These are phyloP conservation scores for Drosophila macrothrix DNA, from an alignment of 2,888 invertebrate genomes.

Conservation along the genomic window DNA sequence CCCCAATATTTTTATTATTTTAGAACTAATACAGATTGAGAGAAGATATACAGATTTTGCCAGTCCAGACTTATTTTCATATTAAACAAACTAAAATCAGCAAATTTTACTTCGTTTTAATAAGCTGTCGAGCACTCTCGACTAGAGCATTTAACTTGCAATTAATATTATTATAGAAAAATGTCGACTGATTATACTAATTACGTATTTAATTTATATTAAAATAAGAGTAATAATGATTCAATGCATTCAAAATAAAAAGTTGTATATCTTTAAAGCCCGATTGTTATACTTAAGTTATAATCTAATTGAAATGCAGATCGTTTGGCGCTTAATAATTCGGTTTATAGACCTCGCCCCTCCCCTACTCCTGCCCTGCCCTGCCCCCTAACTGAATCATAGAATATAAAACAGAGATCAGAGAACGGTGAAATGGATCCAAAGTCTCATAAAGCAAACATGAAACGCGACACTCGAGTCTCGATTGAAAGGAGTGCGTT, in stretches of 20 bases:
- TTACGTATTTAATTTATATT: background rate
- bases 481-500: slow-evolving; percentile 75
- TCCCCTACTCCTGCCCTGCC: background rate
- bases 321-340: background rate
- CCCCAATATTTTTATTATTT: background rate
- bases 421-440: background rate
- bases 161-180: background rate
- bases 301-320: background rate
- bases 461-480: slow-evolving; percentile 58
- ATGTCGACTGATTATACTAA: background rate
- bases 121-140: background rate
- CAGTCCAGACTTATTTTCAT: background rate
- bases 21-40: background rate
- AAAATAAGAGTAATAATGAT: background rate
- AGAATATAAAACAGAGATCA: background rate
- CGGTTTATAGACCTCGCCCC: background rate
- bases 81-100: background rate
- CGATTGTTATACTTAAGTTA: background rate
- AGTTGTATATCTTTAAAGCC: background rate
- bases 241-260: background rate
- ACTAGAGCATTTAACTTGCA: accelerated
- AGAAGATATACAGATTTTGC: background rate
- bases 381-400: background rate
- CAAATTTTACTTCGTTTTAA: accelerated
- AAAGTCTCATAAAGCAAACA: slow-evolving; percentile 69